These are phyloP conservation scores for Holothuria glaberrima DNA, from an alignment of 35 echinoderm and acorn worm species.

Conservation along the genomic window DNA sequence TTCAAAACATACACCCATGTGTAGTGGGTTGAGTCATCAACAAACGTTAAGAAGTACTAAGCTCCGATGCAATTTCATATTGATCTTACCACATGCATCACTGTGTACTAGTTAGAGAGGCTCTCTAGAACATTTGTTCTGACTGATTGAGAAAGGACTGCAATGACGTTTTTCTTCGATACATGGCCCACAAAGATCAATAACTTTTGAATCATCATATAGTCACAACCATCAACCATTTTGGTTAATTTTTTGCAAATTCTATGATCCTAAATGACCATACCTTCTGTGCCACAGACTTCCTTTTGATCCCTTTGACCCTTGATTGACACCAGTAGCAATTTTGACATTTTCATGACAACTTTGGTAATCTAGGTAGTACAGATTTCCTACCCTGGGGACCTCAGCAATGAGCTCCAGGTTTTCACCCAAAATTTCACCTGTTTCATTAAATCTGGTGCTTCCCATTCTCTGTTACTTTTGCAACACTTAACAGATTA, in stretches of 20 bases:
- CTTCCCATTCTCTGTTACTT: background rate
- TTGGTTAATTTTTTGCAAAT: background rate
- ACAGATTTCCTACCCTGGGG: background rate
- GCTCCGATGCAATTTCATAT: background rate
- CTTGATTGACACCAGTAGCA: background rate
- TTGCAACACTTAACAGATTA: conserved; percentile 4
- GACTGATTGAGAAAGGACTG: too few species aligned
- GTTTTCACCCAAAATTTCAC: conserved; percentile 28
- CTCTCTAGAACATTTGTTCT: too few species aligned
- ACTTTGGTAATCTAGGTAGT: conserved; percentile 9
- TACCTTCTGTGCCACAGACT: background rate
- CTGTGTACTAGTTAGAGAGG: conserved; percentile 4
- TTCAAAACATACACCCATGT: conserved; percentile 31
- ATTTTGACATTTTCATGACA: conserved; percentile 10
- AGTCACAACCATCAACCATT: too few species aligned
- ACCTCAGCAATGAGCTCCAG: conserved; percentile 35
- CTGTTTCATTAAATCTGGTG: conserved; percentile 27
- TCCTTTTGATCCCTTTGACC: background rate
- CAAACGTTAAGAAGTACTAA: conserved; percentile 8
- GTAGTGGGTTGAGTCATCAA: conserved; percentile 24
- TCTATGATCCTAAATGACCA: background rate
- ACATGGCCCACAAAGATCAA: too few species aligned
- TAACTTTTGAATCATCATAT: too few species aligned
- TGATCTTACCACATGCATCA: conserved; percentile 34
- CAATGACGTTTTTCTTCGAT: too few species aligned